A percentile compares a stretch with the other conserved stretches of the same genome.
phyloP scores from a whole-genome alignment of 2,113 vertebrate species.

The Chaetodon trifascialis region DNA sequence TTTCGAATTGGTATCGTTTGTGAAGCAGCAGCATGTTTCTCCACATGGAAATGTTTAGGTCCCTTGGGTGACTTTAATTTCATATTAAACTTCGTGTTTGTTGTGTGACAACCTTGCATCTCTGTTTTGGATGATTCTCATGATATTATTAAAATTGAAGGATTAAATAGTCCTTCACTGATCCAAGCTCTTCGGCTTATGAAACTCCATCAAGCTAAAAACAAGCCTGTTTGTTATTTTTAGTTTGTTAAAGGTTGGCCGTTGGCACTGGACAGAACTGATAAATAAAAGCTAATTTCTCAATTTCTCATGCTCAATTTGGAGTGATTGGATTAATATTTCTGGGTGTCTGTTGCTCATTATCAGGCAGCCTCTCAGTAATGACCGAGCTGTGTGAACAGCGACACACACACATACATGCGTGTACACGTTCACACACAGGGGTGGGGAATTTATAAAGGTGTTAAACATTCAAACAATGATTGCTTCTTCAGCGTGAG shows the following conservation, averaged over 20 bases:
- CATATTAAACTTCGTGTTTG: background rate
- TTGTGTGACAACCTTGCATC: background rate
- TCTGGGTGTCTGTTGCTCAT: constrained; percentile 40
- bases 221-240: too few relatives aligned
- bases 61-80: background rate
- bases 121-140: background rate
- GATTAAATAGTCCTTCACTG: background rate
- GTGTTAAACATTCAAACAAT: constrained; percentile 60
- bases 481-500: constrained; percentile 54
- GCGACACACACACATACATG: background rate
- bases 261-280: background rate
- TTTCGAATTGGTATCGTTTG: too few relatives aligned
- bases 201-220: background rate
- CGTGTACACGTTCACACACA: background rate
- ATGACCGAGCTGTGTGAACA: constrained; percentile 44
- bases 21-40: too few relatives aligned
- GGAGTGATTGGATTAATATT: constrained; percentile 23
- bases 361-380: constrained; percentile 28
- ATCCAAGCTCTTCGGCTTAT: background rate
- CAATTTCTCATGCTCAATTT: background rate
- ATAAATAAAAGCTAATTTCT: constrained; percentile 26
- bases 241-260: background rate
- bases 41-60: too few relatives aligned
- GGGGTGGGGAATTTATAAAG: constrained; percentile 41
- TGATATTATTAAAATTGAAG: background rate